A percentile compares a stretch with the other conserved stretches of the same genome.
phyloP scores from a whole-genome alignment of 2,888 invertebrate species.

The Rhaphigaster nebulosa region DNA sequence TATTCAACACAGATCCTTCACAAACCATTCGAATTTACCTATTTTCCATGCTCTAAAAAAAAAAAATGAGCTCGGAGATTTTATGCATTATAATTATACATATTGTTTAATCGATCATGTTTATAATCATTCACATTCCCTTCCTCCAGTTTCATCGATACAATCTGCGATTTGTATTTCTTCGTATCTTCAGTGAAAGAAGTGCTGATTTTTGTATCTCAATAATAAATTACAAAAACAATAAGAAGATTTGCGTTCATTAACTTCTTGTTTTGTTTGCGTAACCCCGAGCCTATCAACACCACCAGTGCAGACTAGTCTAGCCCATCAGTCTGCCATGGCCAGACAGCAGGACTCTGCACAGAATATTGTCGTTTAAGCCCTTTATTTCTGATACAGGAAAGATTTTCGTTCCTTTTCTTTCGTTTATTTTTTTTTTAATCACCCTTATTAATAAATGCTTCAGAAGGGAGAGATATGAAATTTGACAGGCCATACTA shows the following conservation, averaged over 20 bases:
- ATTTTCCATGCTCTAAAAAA: too few relatives aligned
- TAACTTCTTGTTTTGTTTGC: background rate
- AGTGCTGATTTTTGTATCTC: too few relatives aligned
- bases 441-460: too few relatives aligned
- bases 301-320: background rate
- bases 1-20: background rate
- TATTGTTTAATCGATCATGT: background rate
- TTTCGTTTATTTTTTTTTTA: background rate
- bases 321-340: background rate
- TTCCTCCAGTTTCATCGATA: background rate
- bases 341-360: conserved; percentile 1
- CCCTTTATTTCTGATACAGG: background rate
- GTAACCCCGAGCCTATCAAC: background rate
- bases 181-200: background rate
- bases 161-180: background rate
- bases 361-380: background rate
- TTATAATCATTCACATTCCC: background rate
- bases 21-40: background rate
- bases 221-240: background rate
- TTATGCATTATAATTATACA: background rate
- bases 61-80: too few relatives aligned
- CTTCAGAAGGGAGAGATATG: too few relatives aligned
- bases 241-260: background rate
- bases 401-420: background rate
- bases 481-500: too few relatives aligned